Evolutionary conservation across 2,797 vertebrate genomes (phyloP), one percentile per base, ranked within the genome.

Genomic region (Enteromius thamalakanensis): DNA sequence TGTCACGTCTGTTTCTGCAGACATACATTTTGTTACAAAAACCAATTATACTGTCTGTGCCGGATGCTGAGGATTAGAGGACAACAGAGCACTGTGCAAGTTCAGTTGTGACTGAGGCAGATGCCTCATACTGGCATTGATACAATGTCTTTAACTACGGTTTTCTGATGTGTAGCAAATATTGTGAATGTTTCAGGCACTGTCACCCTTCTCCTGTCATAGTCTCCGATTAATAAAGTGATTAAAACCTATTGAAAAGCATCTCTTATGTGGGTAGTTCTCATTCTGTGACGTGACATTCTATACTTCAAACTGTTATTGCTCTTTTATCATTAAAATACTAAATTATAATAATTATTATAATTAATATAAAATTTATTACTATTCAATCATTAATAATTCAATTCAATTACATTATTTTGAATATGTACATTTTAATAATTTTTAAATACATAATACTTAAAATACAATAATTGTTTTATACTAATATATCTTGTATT

Each of bases 21-120:
- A 82, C 58, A 77, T 53, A 32, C 58, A 70, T 81, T 80, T 85
- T 80, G 76, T 71, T 82, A 81, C 32, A 47, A 84, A 84, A 88
- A 84, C 81, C 86, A 85, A 84, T 86, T 88, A 87, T 58, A 76
- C 29, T 15, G 53, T 87, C 81, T 72, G 79, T 77, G 84, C 60
- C 32, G 81, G 79, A 76, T 85, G 75, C 86, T 79, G 64, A 79
- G 81, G 84, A 88, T 84, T 87, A 83, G 42, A 85, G 40, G 55
- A 82, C 72, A 68, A 12, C 76, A 23, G 75, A 88, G 80, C 58
- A 70, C 80, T 75, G 37, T 51, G 69, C 74, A 87, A 26, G 62
- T 79, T 47, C 10, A 21, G 34, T 49, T 81, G 51, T 81, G 26
- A 67, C 11, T 51, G 23, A 78, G 70, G 62, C 80, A 76, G 51